phyloP scores from a whole-genome alignment of 2,888 invertebrate species.

The Catonia carolina region DNA sequence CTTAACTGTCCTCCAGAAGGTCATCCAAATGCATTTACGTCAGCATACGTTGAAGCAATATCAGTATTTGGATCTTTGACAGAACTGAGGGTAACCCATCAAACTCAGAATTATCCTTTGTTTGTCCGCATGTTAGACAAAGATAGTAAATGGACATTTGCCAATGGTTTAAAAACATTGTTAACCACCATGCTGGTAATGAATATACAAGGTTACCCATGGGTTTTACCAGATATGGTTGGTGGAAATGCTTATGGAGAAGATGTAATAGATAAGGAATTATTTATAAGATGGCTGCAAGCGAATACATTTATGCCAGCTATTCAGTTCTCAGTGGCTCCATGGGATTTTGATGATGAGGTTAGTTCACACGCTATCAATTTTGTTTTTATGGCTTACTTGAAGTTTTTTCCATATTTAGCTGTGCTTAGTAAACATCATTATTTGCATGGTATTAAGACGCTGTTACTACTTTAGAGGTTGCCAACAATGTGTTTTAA shows the following conservation, averaged over 20 bases:
- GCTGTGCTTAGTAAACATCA: too few species aligned
- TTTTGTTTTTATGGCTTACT: too few species aligned
- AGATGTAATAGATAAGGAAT: slow-evolving; percentile 52
- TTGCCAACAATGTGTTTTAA: too few species aligned
- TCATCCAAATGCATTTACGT: slow-evolving; percentile 50
- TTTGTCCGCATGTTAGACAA: slow-evolving; percentile 75
- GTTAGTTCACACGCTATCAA: slow-evolving; percentile 29
- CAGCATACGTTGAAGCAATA: slow-evolving; percentile 50
- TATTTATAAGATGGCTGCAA: slow-evolving; percentile 73
- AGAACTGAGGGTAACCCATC: slow-evolving; percentile 63
- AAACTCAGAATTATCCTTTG: slow-evolving; percentile 61
- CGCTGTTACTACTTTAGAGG: too few species aligned
- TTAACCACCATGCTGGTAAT: slow-evolving; percentile 62
- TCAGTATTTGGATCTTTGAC: slow-evolving; percentile 52
- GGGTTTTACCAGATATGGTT: slow-evolving; percentile 74
- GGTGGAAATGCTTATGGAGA: slow-evolving; percentile 60
- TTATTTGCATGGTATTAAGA: too few species aligned
- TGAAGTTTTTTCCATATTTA: too few species aligned
- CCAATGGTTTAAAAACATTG: slow-evolving; percentile 64
- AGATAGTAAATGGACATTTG: slow-evolving; percentile 59
- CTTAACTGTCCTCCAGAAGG: neutral
- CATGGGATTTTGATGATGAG: slow-evolving; percentile 68
- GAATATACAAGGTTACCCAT: slow-evolving; percentile 59
- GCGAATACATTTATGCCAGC: slow-evolving; percentile 69
- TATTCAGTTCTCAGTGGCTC: slow-evolving; percentile 71